phyloP scores from a whole-genome alignment of 1,140 invertebrate genomes.

The Drosophila lowei region DNA sequence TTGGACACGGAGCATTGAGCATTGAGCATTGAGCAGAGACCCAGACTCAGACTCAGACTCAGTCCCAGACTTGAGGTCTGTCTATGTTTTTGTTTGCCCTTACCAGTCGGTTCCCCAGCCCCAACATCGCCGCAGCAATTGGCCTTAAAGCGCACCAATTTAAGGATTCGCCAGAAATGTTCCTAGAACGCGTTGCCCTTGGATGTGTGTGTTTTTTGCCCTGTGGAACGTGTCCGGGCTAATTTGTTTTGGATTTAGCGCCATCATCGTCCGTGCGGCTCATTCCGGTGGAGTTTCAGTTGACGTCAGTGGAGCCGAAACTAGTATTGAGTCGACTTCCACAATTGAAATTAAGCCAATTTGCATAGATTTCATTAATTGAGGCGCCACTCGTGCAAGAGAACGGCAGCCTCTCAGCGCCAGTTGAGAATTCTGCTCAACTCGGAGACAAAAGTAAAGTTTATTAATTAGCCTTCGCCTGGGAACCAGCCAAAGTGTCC shows the following conservation, averaged over 20 bases:
- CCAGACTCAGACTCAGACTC: no score
- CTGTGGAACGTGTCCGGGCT: conserved; percentile 58
- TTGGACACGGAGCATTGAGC: conserved; percentile 59
- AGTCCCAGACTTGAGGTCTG: conserved; percentile 14
- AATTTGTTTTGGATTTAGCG: conserved; percentile 66
- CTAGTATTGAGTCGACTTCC: conserved; percentile 27
- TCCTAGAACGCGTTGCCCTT: conserved; percentile 8
- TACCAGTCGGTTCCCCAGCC: conserved; percentile 11
- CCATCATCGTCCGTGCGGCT: conserved; percentile 1
- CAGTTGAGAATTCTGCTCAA: conserved; percentile 27
- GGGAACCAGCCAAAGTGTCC: conserved; percentile 11
- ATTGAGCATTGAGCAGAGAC: background rate
- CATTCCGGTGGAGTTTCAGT: background rate
- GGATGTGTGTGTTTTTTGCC: conserved; percentile 32
- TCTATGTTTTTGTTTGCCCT: conserved; percentile 31
- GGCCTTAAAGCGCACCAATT: conserved; percentile 33
- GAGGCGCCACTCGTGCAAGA: conserved; percentile 52
- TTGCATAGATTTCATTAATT: conserved; percentile 56
- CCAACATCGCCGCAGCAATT: no score
- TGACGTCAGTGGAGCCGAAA: conserved; percentile 40
- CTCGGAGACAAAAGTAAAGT: conserved; percentile 32
- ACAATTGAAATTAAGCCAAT: conserved; percentile 69
- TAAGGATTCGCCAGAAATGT: conserved; percentile 28
- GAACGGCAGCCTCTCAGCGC: conserved; percentile 11
- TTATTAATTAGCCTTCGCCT: conserved; percentile 66